Evolutionary conservation across 2,888 invertebrate species (phyloP).

Genomic region (Diadegma fenestrale): DNA sequence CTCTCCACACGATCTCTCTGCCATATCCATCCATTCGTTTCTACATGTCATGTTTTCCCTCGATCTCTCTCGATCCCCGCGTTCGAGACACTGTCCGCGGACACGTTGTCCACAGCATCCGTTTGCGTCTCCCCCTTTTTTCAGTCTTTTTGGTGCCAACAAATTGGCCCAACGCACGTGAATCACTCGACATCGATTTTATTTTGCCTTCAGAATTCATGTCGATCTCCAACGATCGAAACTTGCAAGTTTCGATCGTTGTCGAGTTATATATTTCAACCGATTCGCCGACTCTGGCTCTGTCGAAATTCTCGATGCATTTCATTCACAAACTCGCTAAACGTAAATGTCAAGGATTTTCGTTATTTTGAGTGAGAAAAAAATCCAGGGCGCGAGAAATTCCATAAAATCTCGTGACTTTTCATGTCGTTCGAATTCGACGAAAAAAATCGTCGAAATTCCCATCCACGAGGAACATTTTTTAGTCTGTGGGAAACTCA

Average conservation of each 20-base stretch:
- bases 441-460: no score
- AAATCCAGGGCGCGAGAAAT: no score
- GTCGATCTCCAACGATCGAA: slow-evolving; percentile 34
- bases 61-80: slow-evolving; percentile 31
- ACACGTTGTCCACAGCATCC: slow-evolving; percentile 63
- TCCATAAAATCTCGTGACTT: no score
- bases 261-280: no score
- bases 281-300: slow-evolving; percentile 39
- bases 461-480: neutral
- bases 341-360: no score
- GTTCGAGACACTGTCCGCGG: slow-evolving; percentile 42
- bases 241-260: slow-evolving; percentile 57
- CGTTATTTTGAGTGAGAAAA: neutral
- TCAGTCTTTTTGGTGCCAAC: slow-evolving; percentile 33
- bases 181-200: slow-evolving; percentile 49
- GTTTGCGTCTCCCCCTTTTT: slow-evolving; percentile 51
- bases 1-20: slow-evolving; percentile 49
- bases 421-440: no score
- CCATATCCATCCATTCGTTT: slow-evolving; percentile 59
- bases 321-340: neutral
- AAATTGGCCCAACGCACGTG: slow-evolving; percentile 25
- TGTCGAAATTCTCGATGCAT: slow-evolving; percentile 31
- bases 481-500: neutral
- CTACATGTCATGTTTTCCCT: slow-evolving; percentile 53
- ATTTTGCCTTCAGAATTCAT: slow-evolving; percentile 24